Percentiles rank a stretch among this genome's conserved stretches.
phyloP scores from a whole-genome alignment of 2,113 vertebrate species.

The Bubo bubo region DNA sequence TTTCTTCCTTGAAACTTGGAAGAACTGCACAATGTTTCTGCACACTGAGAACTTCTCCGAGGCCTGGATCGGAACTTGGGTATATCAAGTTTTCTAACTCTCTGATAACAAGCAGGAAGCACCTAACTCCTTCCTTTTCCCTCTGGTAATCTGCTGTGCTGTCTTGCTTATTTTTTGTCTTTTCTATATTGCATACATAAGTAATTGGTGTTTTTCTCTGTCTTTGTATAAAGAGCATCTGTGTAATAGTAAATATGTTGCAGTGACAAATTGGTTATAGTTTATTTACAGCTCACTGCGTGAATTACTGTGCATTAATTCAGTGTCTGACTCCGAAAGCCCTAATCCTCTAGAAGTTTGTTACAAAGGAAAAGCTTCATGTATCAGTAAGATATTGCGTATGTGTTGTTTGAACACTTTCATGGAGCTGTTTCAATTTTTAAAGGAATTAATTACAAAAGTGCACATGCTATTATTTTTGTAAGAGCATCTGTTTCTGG shows the following conservation, averaged over 20 bases:
- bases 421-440: background rate
- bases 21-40: background rate
- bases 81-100: background rate
- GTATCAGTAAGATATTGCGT: background rate
- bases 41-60: background rate
- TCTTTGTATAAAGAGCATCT: background rate
- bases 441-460: background rate
- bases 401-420: background rate
- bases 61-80: background rate
- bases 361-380: background rate
- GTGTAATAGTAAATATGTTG: background rate
- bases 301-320: background rate
- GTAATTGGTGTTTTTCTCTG: background rate
- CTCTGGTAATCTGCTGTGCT: background rate
- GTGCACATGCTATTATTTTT: background rate
- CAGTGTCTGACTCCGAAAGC: background rate
- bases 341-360: background rate
- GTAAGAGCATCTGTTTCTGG: background rate
- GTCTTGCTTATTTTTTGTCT: background rate
- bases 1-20: background rate
- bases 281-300: background rate
- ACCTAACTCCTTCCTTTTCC: background rate
- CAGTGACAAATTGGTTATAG: background rate
- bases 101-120: background rate
- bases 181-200: background rate